Base-by-base conservation (phyloP, 1,140 invertebrate species). In the Subanguina moxae region DNA sequence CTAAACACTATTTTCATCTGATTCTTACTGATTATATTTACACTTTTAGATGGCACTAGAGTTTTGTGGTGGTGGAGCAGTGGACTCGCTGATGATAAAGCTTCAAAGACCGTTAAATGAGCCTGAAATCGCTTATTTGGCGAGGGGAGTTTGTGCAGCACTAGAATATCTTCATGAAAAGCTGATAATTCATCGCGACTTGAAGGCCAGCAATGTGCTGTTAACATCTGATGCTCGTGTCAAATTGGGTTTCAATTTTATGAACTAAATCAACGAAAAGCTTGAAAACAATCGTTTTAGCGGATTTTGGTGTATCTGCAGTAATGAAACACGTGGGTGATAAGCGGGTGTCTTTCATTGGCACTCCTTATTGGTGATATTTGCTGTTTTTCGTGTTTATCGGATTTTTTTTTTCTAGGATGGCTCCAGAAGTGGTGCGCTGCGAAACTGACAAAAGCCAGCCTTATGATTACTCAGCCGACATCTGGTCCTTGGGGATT, bases 241-340 rank as follows among this genome's bases (percentile, higher is more conserved):
- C 48, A 98, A 97, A 86, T 84, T 99, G 72, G 94, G 93, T 96
- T 30, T n/a, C n/a, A 57, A 25, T 19, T 77, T 67, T 15, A 28
- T 15, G 15, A 11, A 43, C n/a, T 52, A 7, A 8, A 19, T 52
- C 48, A 3, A 19, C 8, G 3, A 15, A 25, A 21, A 19, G 3
- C 23, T 25, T 3, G 17, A 52, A 52, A 15, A 8, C 15, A 52
- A 7, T 7, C 3, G 23, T 52, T 52, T 15, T 78, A 96, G 95
- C 94, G 83, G 95, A 99, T 86, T 99, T 99, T 88, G 95, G 95
- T 73, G 95, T 98, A 17, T 97, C 94, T 58, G 94, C 94, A 17
- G 95, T 95, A 86, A 96, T 97, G 84, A 95, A 94, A 83, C 90
- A 90, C 76, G 84, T 93, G 5, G 84, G 92, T 52, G 93, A 96